Conservation (phyloP, 2,797 vertebrate genomes). For the Liparis tanakae region DNA sequence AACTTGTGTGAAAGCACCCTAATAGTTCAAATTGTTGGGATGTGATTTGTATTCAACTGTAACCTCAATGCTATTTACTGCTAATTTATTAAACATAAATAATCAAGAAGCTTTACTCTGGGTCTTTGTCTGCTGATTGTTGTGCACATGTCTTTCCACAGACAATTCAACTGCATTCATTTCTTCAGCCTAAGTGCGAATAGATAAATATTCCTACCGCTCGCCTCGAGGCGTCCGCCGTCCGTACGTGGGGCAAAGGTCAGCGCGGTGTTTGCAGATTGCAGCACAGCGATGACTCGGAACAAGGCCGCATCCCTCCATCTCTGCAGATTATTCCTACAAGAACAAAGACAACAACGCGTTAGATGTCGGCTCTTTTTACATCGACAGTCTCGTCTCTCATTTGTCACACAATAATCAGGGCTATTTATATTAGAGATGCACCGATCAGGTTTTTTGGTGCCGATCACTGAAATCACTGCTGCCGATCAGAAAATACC, state of each 20-base stretch:
- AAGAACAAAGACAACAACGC: no score
- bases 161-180: not conserved
- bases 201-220: not conserved
- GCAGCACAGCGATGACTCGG: no score
- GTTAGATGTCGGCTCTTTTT: no score
- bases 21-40: not conserved
- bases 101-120: not conserved
- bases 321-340: no score
- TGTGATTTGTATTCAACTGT: not conserved
- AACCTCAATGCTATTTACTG: not conserved
- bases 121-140: not conserved
- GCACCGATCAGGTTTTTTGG: no score
- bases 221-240: no score
- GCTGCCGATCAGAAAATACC: no score
- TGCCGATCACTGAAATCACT: no score
- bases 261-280: not conserved
- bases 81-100: not conserved
- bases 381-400: constrained; percentile 27
- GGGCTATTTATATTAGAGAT: no score
- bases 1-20: no score
- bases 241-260: no score
- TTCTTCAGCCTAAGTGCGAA: not conserved
- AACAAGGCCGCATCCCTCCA: no score
- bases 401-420: not conserved
- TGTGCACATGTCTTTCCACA: not conserved